phyloP scores from a whole-genome alignment of 1,140 invertebrate genomes.

The Leptonema lineaticorne region DNA sequence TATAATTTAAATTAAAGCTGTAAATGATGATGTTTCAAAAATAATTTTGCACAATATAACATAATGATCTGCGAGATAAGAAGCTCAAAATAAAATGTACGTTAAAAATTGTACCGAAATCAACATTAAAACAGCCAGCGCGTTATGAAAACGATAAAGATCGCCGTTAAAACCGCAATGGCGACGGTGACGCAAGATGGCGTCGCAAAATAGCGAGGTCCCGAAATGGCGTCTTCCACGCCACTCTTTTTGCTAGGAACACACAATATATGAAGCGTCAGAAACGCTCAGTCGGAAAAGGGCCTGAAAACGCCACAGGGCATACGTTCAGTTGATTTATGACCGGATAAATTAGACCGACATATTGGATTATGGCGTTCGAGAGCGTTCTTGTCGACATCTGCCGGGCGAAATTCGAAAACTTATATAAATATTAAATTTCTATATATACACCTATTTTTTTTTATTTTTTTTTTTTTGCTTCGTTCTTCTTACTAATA shows the following conservation, averaged over 20 bases:
- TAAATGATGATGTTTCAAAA: background rate
- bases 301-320: background rate
- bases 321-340: constrained; percentile 29
- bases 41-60: background rate
- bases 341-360: constrained; percentile 29
- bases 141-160: background rate
- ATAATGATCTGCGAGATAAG: background rate
- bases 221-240: too few relatives aligned
- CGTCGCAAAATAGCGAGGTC: background rate
- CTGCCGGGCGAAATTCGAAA: constrained; percentile 4
- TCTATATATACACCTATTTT: too few relatives aligned
- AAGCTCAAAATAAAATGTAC: too few relatives aligned
- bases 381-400: constrained; percentile 16
- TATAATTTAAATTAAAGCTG: background rate
- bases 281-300: too few relatives aligned
- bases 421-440: background rate
- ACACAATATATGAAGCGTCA: too few relatives aligned
- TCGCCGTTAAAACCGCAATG: too few relatives aligned
- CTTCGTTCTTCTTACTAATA: too few relatives aligned
- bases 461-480: too few relatives aligned
- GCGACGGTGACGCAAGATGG: background rate
- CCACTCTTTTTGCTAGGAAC: too few relatives aligned
- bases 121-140: background rate
- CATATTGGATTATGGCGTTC: constrained; percentile 33
- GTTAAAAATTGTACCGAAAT: background rate